These are phyloP conservation scores for Centruroides sculpturatus DNA, from an alignment of 1,140 invertebrate genomes.

Conservation along the genomic window DNA sequence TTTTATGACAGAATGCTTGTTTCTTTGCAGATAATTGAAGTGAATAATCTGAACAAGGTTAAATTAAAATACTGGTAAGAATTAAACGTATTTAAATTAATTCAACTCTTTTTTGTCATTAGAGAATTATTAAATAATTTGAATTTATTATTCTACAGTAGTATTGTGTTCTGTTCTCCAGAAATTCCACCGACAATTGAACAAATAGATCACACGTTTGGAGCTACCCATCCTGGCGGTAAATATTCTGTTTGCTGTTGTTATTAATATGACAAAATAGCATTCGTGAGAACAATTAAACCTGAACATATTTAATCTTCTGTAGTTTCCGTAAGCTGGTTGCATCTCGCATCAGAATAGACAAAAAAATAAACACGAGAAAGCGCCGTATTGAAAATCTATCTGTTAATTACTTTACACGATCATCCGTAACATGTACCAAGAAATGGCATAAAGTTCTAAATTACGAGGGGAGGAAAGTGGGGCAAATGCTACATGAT, in stretches of 20 bases:
- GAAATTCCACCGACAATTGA: constrained; percentile 88
- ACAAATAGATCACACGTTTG: constrained; percentile 95
- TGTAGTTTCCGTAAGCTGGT: too few species aligned
- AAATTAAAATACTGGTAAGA: constrained; percentile 86
- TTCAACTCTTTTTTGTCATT: not conserved
- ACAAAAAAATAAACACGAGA: too few species aligned
- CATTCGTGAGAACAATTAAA: too few species aligned
- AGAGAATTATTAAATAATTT: not conserved
- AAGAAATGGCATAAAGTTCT: too few species aligned
- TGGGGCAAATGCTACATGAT: too few species aligned
- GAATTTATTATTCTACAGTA: constrained; percentile 40
- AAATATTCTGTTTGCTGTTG: not conserved
- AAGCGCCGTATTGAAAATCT: too few species aligned
- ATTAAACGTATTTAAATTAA: constrained; percentile 4
- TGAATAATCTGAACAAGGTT: constrained; percentile 90
- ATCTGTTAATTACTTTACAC: too few species aligned
- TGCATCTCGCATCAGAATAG: too few species aligned
- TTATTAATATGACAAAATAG: too few species aligned
- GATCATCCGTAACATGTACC: too few species aligned
- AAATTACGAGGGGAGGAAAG: too few species aligned
- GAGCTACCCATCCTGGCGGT: constrained; percentile 86
- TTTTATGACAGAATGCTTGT: constrained; percentile 8
- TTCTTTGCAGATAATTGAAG: constrained; percentile 65
- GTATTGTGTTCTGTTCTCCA: constrained; percentile 83
- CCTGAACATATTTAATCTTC: too few species aligned